Percentiles rank a stretch among this genome's conserved stretches.
Evolutionary conservation across 2,888 invertebrate genomes (phyloP).

Genomic region (Dinocampus coccinellae): DNA sequence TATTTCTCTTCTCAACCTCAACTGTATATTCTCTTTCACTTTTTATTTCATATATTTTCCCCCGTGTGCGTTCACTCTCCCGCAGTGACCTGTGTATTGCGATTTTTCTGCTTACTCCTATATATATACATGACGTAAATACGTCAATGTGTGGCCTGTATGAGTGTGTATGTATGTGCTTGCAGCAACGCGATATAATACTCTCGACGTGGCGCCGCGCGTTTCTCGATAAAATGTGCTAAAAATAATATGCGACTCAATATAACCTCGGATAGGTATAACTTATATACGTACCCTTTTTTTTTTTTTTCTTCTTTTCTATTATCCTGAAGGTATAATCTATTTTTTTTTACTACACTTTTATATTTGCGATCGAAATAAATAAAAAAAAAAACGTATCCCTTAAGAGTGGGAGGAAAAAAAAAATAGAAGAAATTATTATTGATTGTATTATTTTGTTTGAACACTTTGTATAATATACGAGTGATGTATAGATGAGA

Average conservation of each 20-base stretch:
- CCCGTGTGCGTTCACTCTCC: constrained; percentile 21
- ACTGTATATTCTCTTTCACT: neutral
- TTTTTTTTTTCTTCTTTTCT: no score
- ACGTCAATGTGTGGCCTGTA: no score
- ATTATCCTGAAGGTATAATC: constrained; percentile 20
- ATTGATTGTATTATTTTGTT: neutral
- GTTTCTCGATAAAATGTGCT: constrained; percentile 30
- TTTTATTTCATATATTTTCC: neutral
- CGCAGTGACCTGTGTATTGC: neutral
- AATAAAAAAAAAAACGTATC: neutral
- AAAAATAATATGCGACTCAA: constrained; percentile 39
- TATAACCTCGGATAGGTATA: constrained; percentile 17
- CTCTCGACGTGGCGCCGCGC: constrained; percentile 7
- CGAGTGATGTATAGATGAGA: neutral
- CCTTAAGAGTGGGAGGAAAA: neutral
- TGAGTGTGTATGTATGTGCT: neutral
- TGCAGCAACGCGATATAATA: neutral
- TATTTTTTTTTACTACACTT: neutral
- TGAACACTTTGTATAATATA: no score
- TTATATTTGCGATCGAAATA: neutral
- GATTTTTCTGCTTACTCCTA: neutral
- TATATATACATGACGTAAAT: no score
- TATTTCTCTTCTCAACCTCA: neutral
- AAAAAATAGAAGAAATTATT: neutral
- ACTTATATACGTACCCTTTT: neutral